Evolutionary conservation across 2,888 invertebrate species (phyloP).

Genomic region (Mesorhabditis belari): DNA sequence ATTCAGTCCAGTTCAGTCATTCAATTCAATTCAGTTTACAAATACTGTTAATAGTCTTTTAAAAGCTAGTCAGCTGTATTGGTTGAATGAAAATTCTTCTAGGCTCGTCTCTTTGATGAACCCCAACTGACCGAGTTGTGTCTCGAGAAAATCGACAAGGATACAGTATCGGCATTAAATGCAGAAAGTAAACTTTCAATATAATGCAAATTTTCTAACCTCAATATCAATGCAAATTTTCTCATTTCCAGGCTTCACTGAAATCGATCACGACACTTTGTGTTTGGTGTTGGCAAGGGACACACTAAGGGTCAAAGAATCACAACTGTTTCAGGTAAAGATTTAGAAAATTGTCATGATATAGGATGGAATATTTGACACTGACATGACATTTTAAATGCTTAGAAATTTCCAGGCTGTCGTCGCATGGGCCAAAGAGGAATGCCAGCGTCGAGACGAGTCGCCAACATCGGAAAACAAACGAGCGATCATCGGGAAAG

Average conservation of each 20-base stretch:
- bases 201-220: too few relatives aligned
- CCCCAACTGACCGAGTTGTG: conserved; percentile 74
- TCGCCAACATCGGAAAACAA: conserved; percentile 67
- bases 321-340: conserved; percentile 68
- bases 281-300: conserved; percentile 72
- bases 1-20: conserved; percentile 1
- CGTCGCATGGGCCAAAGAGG: conserved; percentile 55
- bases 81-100: conserved; percentile 9
- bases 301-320: conserved; percentile 71
- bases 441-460: conserved; percentile 67
- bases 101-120: conserved; percentile 74
- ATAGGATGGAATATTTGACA: too few relatives aligned
- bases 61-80: neutral
- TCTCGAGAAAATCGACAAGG: conserved; percentile 75
- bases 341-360: neutral
- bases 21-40: neutral
- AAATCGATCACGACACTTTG: conserved; percentile 73
- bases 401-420: conserved; percentile 39
- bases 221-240: too few relatives aligned
- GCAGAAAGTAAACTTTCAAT: conserved; percentile 62
- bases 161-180: conserved; percentile 71
- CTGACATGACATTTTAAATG: too few relatives aligned
- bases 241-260: conserved; percentile 65
- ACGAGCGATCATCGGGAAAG: conserved; percentile 66
- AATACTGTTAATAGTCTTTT: too few relatives aligned